These are phyloP conservation scores for Nothobranchius kuhntae DNA, from an alignment of 2,113 vertebrate species.

Conservation along the genomic window DNA sequence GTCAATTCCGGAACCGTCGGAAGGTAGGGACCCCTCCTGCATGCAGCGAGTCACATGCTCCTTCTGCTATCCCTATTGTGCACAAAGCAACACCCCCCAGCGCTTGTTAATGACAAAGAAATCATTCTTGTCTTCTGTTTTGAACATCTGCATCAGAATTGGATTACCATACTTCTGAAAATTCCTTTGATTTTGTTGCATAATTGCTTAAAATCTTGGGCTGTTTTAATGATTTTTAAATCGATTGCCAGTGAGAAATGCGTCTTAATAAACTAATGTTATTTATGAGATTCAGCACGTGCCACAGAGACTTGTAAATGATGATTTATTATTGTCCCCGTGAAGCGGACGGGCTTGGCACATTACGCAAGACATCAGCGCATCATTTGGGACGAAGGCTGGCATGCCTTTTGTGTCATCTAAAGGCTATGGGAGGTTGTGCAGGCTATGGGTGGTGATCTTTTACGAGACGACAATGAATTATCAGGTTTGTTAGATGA, in stretches of 20 bases:
- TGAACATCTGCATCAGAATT: too few relatives aligned
- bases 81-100: conserved; percentile 37
- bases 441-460: too few relatives aligned
- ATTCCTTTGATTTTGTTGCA: too few relatives aligned
- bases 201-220: too few relatives aligned
- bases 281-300: conserved; percentile 21
- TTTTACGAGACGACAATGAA: not conserved
- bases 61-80: conserved; percentile 11
- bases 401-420: conserved; percentile 12
- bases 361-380: conserved; percentile 65
- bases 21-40: conserved; percentile 76
- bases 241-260: not conserved
- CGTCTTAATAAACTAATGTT: not conserved
- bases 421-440: not conserved
- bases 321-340: conserved; percentile 19
- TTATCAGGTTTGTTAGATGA: conserved; percentile 3
- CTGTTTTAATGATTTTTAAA: too few relatives aligned
- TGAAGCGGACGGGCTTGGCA: conserved; percentile 72
- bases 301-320: conserved; percentile 24
- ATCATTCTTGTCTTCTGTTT: not conserved
- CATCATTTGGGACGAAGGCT: conserved; percentile 47
- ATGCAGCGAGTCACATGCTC: conserved; percentile 63
- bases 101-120: not conserved
- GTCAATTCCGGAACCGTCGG: conserved; percentile 81
- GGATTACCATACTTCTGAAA: not conserved